Conservation (phyloP, 2,888 invertebrate species). For the Brachypterus glaber region DNA sequence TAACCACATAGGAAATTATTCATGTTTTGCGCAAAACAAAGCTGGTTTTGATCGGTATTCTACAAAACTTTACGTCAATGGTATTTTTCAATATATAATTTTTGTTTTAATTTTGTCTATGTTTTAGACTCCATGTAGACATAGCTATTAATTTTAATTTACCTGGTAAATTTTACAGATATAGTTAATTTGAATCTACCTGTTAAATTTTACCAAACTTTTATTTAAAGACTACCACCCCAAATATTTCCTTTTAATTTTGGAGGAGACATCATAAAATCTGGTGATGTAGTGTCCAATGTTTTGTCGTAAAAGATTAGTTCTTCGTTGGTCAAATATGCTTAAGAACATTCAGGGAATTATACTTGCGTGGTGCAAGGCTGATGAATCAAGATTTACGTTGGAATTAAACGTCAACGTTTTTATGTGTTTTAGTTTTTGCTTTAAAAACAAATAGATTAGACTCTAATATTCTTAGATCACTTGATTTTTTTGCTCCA, state of each 20-base stretch:
- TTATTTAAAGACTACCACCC: constrained; percentile 41
- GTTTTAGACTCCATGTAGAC: no score
- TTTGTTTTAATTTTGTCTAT: constrained; percentile 3
- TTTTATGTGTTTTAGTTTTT: no score
- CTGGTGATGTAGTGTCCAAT: constrained; percentile 61
- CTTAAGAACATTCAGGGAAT: constrained; percentile 62
- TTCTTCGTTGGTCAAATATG: constrained; percentile 59
- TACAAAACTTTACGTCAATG: constrained; percentile 61
- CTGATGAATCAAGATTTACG: constrained; percentile 55
- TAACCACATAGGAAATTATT: constrained; percentile 64
- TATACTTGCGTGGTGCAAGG: constrained; percentile 68
- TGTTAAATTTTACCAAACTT: neutral
- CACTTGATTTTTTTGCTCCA: no score
- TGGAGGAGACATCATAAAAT: constrained; percentile 48
- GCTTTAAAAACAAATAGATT: no score
- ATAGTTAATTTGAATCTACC: no score
- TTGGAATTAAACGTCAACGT: constrained; percentile 54
- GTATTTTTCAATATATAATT: constrained; percentile 38
- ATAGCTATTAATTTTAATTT: no score
- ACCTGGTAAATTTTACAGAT: no score
- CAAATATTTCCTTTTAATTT: constrained; percentile 48
- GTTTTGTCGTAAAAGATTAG: constrained; percentile 63
- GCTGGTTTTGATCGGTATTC: constrained; percentile 61
- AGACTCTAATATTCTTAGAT: no score
- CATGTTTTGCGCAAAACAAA: constrained; percentile 62